Base-by-base conservation (phyloP, 2,888 invertebrate species). In the Trichogramma dendrolimi region DNA sequence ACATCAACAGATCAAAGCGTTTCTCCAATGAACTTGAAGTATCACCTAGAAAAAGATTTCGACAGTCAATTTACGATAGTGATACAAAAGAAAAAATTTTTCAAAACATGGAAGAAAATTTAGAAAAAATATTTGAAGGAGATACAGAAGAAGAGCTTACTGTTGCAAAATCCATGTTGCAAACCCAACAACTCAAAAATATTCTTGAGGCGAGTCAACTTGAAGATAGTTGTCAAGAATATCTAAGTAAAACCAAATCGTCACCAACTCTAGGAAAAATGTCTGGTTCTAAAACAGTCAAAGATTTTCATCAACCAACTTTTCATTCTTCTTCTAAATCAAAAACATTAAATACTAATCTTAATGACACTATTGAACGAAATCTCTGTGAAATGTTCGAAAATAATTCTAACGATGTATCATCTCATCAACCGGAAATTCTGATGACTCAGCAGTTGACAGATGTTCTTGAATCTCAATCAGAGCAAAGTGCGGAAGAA, bases 371-470 rank as follows among this genome's bases (percentile, higher is more conserved):
- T 1, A 55, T 67, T 10, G 67, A 67, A 40, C 55, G 40, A 39
- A 63, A 67, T 54, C 57, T 10, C 2, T 40, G 63, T 27, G 46
- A 63, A 43, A 41, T 64, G 0, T 61, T 64, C 11, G 52, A 66
- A 5, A 40, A 65, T 11, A 61, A 39, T 6, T 10, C 50, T 4
- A 62, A 64, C 40, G 58, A 47, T 4, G 10, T n/a, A 7, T 39
- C 64, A 47, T 11, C 56, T 4, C 57, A 46, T 10, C 65, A 69
- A 8, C 65, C 72, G n/a, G 67, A 66, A 5, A 55, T 60, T 0
- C 62, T 66, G 54, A 62, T 78, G 58, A 78, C 76, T 1, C 77
- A 77, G 47, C 67, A 69, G 59, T 69, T 78, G 10, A 66, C 68
- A 49, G 69, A 69, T 46, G 60, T 74, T 41, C 53, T 78, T 27